A percentile compares a stretch with the other conserved stretches of the same genome.
Evolutionary conservation across 2,797 vertebrate species (phyloP).

Genomic region (Sylvilagus floridanus): DNA sequence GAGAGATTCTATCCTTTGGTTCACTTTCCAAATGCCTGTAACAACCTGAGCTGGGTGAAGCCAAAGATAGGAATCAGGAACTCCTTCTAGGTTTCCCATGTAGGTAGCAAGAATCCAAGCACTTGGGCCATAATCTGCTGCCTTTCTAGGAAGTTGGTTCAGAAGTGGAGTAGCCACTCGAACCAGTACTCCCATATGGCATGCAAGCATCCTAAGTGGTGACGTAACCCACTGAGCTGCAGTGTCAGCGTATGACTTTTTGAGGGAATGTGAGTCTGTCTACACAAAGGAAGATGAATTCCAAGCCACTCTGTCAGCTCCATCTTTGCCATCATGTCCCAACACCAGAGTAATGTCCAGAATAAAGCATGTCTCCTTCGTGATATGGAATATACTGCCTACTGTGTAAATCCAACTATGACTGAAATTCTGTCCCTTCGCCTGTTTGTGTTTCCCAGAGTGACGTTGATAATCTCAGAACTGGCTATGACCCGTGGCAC

Average conservation of each 20-base stretch:
- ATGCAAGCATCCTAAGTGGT: too few species aligned
- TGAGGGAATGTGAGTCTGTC: neutral
- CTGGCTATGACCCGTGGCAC: neutral
- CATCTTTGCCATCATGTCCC: neutral
- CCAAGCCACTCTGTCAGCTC: neutral
- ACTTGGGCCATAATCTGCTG: too few species aligned
- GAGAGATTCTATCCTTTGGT: too few species aligned
- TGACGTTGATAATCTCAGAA: conserved; percentile 33
- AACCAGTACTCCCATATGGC: too few species aligned
- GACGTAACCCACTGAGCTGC: too few species aligned
- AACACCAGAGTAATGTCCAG: neutral
- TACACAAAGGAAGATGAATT: neutral
- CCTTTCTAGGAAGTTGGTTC: too few species aligned
- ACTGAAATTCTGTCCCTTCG: neutral
- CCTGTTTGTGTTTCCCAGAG: conserved; percentile 22
- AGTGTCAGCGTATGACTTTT: too few species aligned
- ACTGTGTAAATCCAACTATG: neutral
- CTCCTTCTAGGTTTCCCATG: too few species aligned
- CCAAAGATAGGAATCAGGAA: too few species aligned
- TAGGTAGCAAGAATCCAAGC: neutral
- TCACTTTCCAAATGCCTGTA: too few species aligned
- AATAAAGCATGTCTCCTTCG: neutral
- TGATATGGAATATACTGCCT: neutral
- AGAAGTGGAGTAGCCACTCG: too few species aligned
- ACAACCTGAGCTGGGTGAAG: too few species aligned